phyloP scores from a whole-genome alignment of 2,113 vertebrate genomes.

The Procavia capensis region DNA sequence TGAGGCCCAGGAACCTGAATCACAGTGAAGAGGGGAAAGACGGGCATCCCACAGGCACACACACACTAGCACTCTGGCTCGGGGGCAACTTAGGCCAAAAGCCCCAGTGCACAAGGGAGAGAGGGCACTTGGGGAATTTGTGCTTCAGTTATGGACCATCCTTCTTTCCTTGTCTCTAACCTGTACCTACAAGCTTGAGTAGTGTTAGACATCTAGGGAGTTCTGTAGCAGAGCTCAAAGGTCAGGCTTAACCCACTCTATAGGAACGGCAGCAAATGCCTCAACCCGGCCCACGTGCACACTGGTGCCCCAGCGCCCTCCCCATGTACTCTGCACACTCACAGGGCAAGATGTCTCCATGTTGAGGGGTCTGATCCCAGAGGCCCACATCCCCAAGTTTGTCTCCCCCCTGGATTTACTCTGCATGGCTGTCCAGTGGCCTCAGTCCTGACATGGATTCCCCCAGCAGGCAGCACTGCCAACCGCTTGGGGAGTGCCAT shows the following conservation, averaged over 20 bases:
- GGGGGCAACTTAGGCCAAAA: background rate
- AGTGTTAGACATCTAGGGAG: background rate
- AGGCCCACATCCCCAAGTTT: background rate
- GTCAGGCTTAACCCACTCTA: background rate
- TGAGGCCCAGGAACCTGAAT: background rate
- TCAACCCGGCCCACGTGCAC: background rate
- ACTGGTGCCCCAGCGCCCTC: background rate
- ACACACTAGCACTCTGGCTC: background rate
- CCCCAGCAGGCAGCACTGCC: background rate
- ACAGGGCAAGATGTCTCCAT: background rate
- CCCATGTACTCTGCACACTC: background rate
- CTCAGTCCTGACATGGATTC: background rate
- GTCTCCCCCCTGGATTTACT: background rate
- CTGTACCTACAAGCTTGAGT: background rate
- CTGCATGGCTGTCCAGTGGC: background rate
- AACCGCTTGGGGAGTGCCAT: fast-evolving
- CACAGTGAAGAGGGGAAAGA: background rate
- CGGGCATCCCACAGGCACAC: background rate
- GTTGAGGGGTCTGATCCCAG: background rate
- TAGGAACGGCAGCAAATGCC: background rate
- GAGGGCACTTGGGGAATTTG: conserved; percentile 54
- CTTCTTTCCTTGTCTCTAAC: background rate
- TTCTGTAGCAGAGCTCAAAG: background rate
- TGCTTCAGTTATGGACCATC: conserved; percentile 4
- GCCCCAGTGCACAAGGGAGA: background rate